Evolutionary conservation across 2,888 invertebrate genomes (phyloP).

Genomic region (Nebria brevicollis): DNA sequence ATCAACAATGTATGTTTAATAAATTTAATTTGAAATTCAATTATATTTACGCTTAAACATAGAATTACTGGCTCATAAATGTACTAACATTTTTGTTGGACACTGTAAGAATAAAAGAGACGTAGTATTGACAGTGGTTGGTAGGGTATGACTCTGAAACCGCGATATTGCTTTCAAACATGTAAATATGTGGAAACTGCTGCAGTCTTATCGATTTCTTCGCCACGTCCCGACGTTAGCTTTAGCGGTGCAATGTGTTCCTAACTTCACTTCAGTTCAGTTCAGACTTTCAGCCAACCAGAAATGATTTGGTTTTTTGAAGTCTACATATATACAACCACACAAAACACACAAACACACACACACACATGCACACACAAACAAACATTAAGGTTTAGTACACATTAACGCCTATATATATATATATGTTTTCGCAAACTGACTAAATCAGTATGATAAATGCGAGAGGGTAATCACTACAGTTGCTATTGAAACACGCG

Average conservation of each 20-base stretch:
- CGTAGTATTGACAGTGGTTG: not conserved
- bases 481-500: not conserved
- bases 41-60: too few species aligned
- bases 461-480: not conserved
- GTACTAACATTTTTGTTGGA: too few species aligned
- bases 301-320: not conserved
- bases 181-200: constrained; percentile 1
- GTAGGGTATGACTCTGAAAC: not conserved
- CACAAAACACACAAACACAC: not conserved
- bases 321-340: not conserved
- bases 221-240: not conserved
- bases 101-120: not conserved
- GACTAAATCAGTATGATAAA: not conserved
- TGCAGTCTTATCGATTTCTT: constrained; percentile 1
- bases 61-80: too few species aligned
- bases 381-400: not conserved
- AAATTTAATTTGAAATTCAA: too few species aligned
- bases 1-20: too few species aligned
- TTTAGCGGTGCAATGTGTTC: not conserved
- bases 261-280: not conserved
- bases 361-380: too few species aligned
- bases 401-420: not conserved
- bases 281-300: not conserved
- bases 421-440: not conserved
- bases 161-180: not conserved